Percentiles rank a stretch among this genome's conserved stretches.
phyloP scores from a whole-genome alignment of 2,113 vertebrate species.

The Murina feae region DNA sequence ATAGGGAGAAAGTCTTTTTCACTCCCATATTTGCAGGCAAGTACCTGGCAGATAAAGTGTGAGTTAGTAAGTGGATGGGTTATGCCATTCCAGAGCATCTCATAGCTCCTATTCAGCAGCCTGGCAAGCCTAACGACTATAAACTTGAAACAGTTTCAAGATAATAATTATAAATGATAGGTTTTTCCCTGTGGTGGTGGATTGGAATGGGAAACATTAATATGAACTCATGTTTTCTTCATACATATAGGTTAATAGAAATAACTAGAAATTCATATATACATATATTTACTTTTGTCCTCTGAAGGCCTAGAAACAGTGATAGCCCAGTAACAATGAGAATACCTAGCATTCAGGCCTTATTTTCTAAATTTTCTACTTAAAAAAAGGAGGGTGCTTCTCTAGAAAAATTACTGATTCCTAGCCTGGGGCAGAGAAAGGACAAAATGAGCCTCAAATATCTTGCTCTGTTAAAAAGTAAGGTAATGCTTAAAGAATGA shows the following conservation, averaged over 20 bases:
- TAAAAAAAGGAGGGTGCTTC: background rate
- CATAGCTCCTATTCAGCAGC: background rate
- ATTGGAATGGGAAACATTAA: background rate
- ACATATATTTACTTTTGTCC: background rate
- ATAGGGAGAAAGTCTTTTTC: background rate
- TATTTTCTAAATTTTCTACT: constrained; percentile 30
- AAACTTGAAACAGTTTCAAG: background rate
- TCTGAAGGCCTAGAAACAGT: background rate
- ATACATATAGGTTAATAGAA: background rate
- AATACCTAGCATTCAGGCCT: background rate
- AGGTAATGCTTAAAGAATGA: background rate
- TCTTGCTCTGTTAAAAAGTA: background rate
- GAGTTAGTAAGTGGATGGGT: background rate
- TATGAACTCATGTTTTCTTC: background rate
- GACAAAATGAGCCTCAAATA: background rate
- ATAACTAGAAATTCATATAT: background rate
- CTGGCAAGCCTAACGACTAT: background rate
- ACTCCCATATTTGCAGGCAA: background rate
- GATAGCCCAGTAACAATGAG: background rate
- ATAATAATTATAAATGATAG: background rate
- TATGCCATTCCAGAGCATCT: background rate
- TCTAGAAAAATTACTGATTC: constrained; percentile 22
- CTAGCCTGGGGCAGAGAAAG: background rate
- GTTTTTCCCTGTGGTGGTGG: background rate
- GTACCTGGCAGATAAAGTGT: background rate